These are phyloP conservation scores for Pygoscelis adeliae DNA, from an alignment of 2,113 vertebrate species.

Conservation along the genomic window DNA sequence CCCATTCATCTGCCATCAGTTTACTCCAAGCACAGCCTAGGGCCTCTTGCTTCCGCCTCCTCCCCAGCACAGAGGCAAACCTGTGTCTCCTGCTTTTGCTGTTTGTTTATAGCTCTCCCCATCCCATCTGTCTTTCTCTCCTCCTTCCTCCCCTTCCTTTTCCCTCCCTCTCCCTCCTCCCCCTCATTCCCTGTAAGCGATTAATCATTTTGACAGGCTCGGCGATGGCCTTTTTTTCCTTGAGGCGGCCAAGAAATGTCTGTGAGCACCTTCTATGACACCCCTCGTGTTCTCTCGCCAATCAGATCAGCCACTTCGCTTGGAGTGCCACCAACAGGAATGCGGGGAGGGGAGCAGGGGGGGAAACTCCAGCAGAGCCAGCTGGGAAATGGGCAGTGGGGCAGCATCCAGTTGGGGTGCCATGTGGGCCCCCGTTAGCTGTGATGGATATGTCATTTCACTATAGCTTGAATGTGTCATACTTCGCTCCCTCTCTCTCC, in stretches of 20 bases:
- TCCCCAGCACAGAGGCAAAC: neutral
- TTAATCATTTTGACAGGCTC: slow-evolving; percentile 77
- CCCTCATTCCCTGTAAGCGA: slow-evolving; percentile 69
- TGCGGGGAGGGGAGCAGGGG: neutral
- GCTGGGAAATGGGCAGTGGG: neutral
- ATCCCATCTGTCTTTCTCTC: slow-evolving; percentile 61
- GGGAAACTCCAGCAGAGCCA: neutral
- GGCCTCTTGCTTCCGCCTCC: neutral
- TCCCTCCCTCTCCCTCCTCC: slow-evolving; percentile 51
- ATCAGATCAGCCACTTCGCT: slow-evolving; percentile 33
- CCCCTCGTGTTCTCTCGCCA: slow-evolving; percentile 49
- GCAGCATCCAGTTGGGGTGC: slow-evolving; percentile 16
- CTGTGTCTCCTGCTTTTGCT: slow-evolving; percentile 43
- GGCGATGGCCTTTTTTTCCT: slow-evolving; percentile 75
- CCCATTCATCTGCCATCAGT: neutral
- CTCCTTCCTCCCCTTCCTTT: slow-evolving; percentile 46
- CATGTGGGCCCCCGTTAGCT: neutral
- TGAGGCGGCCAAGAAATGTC: slow-evolving; percentile 72
- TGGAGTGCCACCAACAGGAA: slow-evolving; percentile 48
- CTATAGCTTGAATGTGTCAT: slow-evolving; percentile 17
- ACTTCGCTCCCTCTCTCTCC: neutral
- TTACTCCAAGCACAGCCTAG: neutral
- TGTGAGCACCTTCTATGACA: slow-evolving; percentile 70
- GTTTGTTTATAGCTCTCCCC: slow-evolving; percentile 67
- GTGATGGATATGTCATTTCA: slow-evolving; percentile 15